phyloP scores from a whole-genome alignment of 2,113 vertebrate genomes.

The Clinocottus analis region DNA sequence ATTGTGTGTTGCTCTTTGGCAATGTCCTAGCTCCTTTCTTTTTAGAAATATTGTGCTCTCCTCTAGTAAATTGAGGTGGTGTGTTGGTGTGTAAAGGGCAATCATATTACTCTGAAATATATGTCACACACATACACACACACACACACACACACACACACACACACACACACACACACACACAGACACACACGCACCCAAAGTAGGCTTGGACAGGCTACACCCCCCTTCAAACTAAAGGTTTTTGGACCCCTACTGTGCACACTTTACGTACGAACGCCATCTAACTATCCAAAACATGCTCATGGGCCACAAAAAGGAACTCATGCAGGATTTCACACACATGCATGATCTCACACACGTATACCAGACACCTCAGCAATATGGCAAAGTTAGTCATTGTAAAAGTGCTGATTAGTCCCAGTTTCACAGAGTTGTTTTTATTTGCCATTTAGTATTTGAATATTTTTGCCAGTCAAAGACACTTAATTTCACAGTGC shows the following conservation, averaged over 20 bases:
- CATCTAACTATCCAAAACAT: constrained; percentile 59
- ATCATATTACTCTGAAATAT: constrained; percentile 51
- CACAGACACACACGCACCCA: constrained; percentile 60
- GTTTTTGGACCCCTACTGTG: constrained; percentile 34
- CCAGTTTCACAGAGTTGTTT: constrained; percentile 82
- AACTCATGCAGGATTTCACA: constrained; percentile 52
- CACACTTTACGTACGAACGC: constrained; percentile 17
- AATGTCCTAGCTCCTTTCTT: constrained; percentile 68
- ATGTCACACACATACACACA: constrained; percentile 12
- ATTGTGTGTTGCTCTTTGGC: constrained; percentile 69
- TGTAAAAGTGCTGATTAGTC: constrained; percentile 84
- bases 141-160: constrained; percentile 8
- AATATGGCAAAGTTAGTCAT: constrained; percentile 80
- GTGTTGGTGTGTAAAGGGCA: constrained; percentile 73
- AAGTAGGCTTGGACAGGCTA: constrained; percentile 35
- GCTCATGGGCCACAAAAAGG: constrained; percentile 41
- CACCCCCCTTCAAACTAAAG: constrained; percentile 8
- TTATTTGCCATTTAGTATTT: constrained; percentile 83
- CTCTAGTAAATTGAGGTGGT: constrained; percentile 62
- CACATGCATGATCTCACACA: constrained; percentile 17
- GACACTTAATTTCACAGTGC: constrained; percentile 83
- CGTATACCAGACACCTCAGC: constrained; percentile 49
- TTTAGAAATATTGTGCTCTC: constrained; percentile 51
- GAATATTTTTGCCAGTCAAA: constrained; percentile 78
- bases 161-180: constrained; percentile 5